Evolutionary conservation across 2,888 invertebrate genomes (phyloP).

Genomic region (Aplocera efformata): DNA sequence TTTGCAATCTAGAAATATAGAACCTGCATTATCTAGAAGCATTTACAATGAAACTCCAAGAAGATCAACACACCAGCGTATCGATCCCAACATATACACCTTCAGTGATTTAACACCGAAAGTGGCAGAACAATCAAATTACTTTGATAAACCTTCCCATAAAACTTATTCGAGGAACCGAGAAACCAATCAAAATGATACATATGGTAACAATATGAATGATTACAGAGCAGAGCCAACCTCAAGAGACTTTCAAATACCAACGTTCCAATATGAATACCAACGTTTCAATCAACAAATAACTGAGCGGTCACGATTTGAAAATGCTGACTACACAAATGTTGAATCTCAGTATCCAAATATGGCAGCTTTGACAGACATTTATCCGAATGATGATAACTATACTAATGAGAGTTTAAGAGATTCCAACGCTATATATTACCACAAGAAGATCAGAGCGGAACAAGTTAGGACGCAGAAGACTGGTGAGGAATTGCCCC

Average conservation of each 20-base stretch:
- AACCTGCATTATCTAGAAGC: too few species aligned
- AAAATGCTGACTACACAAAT: background rate
- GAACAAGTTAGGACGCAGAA: conserved; percentile 38
- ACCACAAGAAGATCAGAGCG: conserved; percentile 49
- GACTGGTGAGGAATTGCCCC: conserved; percentile 38
- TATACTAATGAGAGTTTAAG: conserved; percentile 8
- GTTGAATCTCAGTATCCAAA: conserved; percentile 16
- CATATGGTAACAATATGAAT: background rate
- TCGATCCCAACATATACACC: too few species aligned
- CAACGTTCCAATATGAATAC: too few species aligned
- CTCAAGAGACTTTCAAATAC: conserved; percentile 4
- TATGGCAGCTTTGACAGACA: conserved; percentile 23
- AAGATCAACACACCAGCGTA: too few species aligned
- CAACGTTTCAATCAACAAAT: conserved; percentile 1
- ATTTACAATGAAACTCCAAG: too few species aligned
- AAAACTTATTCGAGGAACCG: conserved; percentile 1
- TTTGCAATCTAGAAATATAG: too few species aligned
- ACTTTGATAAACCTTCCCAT: too few species aligned
- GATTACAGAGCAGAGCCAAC: background rate
- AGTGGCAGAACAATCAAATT: too few species aligned
- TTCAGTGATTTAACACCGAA: too few species aligned
- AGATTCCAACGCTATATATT: conserved; percentile 33
- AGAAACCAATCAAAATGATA: conserved; percentile 1
- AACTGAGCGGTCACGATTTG: background rate
- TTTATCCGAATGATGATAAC: conserved; percentile 7